A percentile compares a stretch with the other conserved stretches of the same genome.
phyloP scores from a whole-genome alignment of 2,888 invertebrate genomes.

The Pollenia amentaria region DNA sequence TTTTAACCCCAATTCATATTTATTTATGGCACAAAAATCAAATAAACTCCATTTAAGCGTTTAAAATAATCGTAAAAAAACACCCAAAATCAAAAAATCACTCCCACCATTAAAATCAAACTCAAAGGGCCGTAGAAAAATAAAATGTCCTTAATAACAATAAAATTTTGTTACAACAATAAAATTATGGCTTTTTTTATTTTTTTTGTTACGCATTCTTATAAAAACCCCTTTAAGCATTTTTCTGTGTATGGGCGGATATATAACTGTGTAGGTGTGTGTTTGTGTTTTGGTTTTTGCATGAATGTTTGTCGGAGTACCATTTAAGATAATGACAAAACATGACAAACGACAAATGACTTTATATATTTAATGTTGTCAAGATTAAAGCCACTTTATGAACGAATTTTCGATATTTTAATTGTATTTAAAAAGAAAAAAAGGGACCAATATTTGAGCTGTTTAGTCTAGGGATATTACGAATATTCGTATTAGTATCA shows the following conservation, averaged over 20 bases:
- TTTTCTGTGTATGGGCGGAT: too few relatives aligned
- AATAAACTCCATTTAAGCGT: slow-evolving; percentile 8
- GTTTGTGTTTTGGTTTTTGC: not conserved
- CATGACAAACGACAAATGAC: slow-evolving; percentile 52
- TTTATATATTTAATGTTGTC: slow-evolving; percentile 46
- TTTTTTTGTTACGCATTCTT: not conserved
- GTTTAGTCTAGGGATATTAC: too few relatives aligned
- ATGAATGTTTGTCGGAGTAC: slow-evolving; percentile 1
- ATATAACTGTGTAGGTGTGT: not conserved
- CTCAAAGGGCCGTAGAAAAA: not conserved
- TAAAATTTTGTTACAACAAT: slow-evolving; percentile 45
- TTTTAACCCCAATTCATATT: too few relatives aligned
- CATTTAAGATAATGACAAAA: slow-evolving; percentile 54
- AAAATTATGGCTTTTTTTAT: slow-evolving; percentile 37
- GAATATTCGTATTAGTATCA: too few relatives aligned
- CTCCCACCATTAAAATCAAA: not conserved
- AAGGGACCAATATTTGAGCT: too few relatives aligned
- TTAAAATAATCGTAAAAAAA: not conserved
- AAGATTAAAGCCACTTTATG: slow-evolving; percentile 41
- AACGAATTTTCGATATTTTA: slow-evolving; percentile 17
- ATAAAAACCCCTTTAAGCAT: not conserved
- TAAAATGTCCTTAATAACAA: slow-evolving; percentile 42
- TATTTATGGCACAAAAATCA: not conserved
- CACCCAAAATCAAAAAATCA: slow-evolving; percentile 5
- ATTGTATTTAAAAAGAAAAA: slow-evolving; percentile 7